These are phyloP conservation scores for Muscicapa adusta DNA, from an alignment of 2,113 vertebrate species.

Conservation along the genomic window DNA sequence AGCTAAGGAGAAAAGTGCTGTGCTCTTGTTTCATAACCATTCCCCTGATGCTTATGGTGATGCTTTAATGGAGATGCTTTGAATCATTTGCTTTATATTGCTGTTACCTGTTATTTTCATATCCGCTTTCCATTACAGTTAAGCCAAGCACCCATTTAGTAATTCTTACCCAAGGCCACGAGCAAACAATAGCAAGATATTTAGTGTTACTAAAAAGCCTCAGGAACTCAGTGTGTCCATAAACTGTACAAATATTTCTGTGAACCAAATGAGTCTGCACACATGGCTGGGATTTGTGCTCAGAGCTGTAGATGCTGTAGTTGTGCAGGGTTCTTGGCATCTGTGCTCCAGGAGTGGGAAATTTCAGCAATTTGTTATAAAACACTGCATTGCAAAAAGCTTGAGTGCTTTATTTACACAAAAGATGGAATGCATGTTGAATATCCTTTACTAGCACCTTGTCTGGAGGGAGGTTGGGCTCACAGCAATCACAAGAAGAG, in stretches of 20 bases:
- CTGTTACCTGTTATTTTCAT: background rate
- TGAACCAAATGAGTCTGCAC: background rate
- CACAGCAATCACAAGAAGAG: background rate
- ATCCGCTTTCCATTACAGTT: background rate
- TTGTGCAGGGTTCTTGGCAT: background rate
- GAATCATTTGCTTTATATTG: background rate
- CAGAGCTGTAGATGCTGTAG: background rate
- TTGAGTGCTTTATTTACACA: background rate
- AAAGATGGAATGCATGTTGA: background rate
- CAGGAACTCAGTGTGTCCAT: background rate
- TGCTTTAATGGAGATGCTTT: background rate
- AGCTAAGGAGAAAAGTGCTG: background rate
- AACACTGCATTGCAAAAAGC: background rate
- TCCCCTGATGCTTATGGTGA: background rate
- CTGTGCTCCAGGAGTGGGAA: background rate
- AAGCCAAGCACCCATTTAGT: constrained; percentile 16
- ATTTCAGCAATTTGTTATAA: background rate
- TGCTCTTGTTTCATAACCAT: background rate
- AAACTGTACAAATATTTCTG: background rate
- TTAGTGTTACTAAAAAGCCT: background rate
- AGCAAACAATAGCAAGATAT: background rate
- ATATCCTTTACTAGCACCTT: background rate
- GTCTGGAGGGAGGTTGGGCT: background rate
- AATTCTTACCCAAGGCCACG: background rate
- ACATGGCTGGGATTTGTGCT: background rate